Conservation (phyloP, 2,888 invertebrate genomes). For the Lissocephala sabroskyi region DNA sequence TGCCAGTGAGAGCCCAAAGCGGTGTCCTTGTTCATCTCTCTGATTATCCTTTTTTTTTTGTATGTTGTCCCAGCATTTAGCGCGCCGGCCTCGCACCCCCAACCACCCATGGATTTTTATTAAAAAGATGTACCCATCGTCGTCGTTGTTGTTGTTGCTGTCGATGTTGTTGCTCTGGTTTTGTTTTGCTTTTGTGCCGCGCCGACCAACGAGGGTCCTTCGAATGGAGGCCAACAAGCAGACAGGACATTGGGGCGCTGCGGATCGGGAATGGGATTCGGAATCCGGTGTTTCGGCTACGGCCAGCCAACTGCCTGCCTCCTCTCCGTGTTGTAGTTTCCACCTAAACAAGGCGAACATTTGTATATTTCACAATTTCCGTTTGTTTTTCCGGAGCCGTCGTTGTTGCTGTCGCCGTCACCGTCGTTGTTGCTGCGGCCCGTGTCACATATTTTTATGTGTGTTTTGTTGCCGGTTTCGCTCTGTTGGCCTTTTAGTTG, state of each 20-base stretch:
- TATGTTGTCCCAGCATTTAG: no score
- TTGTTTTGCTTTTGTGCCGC: constrained; percentile 5
- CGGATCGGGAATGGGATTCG: no score
- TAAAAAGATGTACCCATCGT: no score
- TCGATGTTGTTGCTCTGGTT: constrained; percentile 32
- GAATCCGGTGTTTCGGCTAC: no score
- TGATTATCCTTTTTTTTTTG: constrained; percentile 10
- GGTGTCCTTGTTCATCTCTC: not conserved
- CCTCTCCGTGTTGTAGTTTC: no score
- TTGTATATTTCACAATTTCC: constrained; percentile 64
- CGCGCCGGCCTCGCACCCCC: no score
- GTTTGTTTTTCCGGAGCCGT: constrained; percentile 40
- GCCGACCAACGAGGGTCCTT: constrained; percentile 4
- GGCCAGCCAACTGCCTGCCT: no score
- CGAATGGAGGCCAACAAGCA: no score
- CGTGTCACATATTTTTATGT: constrained; percentile 53
- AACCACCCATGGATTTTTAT: no score
- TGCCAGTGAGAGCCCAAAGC: constrained; percentile 19
- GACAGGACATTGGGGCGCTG: constrained; percentile 25
- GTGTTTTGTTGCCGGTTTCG: constrained; percentile 10
- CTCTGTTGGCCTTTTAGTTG: constrained; percentile 44
- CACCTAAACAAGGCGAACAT: constrained; percentile 52
- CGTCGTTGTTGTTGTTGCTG: no score
- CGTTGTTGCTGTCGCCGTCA: constrained; percentile 1
- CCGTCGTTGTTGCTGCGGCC: constrained; percentile 17